Conservation (phyloP, 2,888 invertebrate genomes). For the Graphium colonna region DNA sequence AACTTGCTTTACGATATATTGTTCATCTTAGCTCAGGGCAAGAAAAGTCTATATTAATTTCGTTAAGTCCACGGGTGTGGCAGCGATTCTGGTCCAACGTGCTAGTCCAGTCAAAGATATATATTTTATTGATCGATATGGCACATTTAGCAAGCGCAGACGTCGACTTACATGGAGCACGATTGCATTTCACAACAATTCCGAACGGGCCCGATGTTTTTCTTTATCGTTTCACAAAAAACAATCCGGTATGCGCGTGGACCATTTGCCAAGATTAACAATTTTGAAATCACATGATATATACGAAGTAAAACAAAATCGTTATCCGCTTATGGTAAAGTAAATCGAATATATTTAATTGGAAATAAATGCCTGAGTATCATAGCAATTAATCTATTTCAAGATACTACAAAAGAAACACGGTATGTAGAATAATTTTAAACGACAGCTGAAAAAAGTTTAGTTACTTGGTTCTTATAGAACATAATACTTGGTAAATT, state of each 20-base stretch:
- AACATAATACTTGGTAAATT: too few species aligned
- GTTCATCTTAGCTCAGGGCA: neutral
- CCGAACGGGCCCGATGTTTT: slow-evolving; percentile 12
- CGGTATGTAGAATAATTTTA: too few species aligned
- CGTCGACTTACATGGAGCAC: slow-evolving; percentile 17
- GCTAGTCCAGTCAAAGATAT: neutral
- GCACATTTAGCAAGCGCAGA: slow-evolving; percentile 15
- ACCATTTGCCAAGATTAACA: slow-evolving; percentile 9
- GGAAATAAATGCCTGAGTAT: neutral
- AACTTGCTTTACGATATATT: neutral
- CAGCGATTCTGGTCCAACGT: slow-evolving; percentile 2
- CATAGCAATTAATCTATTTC: neutral
- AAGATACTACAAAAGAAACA: too few species aligned
- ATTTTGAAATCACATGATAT: slow-evolving; percentile 10
- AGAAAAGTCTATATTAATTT: neutral
- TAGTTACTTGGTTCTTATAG: too few species aligned
- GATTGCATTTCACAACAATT: slow-evolving; percentile 22
- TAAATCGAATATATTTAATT: neutral
- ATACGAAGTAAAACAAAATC: neutral
- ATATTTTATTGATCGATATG: slow-evolving; percentile 17
- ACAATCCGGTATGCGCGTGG: slow-evolving; percentile 9
- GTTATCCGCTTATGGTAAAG: neutral
- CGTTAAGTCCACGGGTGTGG: slow-evolving; percentile 1
- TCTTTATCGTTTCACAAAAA: slow-evolving; percentile 13
- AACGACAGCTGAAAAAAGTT: too few species aligned